Conservation (phyloP, 2,797 vertebrate species). For the Aulostomus chinensis region DNA sequence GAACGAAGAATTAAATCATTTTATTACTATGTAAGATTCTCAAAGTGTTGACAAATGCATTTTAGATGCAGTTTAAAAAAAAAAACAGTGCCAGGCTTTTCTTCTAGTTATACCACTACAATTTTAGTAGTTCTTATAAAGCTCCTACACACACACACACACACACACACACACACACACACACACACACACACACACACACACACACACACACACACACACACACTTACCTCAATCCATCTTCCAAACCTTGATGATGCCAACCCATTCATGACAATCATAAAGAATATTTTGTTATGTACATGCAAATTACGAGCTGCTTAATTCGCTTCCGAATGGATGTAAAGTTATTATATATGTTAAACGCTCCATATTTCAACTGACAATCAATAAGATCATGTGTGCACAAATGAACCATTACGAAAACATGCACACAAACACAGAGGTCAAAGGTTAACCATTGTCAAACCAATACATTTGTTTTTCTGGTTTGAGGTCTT, state of each 20-base stretch:
- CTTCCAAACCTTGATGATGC: constrained; percentile 11
- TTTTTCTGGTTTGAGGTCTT: constrained; percentile 9
- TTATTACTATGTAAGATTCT: constrained; percentile 29
- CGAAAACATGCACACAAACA: constrained; percentile 10
- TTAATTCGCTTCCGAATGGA: neutral
- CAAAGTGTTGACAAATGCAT: constrained; percentile 31
- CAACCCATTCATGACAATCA: constrained; percentile 22
- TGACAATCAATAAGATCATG: constrained; percentile 16
- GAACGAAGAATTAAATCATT: constrained; percentile 28
- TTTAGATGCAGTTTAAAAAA: constrained; percentile 30
- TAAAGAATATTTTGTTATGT: neutral
- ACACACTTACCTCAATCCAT: constrained; percentile 7
- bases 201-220: constrained; percentile 4
- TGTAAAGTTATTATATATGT: neutral
- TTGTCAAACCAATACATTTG: constrained; percentile 11
- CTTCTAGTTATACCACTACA: constrained; percentile 50
- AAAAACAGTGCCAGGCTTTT: constrained; percentile 29
- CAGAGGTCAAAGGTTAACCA: constrained; percentile 25
- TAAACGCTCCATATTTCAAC: neutral
- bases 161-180: constrained; percentile 1
- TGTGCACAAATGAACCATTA: neutral
- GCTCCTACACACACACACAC: constrained; percentile 14
- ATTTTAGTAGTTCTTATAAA: constrained; percentile 36
- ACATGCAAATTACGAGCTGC: neutral
- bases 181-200: constrained; percentile 3